Conservation (phyloP, 2,113 vertebrate genomes). For the Brachirus orientalis region DNA sequence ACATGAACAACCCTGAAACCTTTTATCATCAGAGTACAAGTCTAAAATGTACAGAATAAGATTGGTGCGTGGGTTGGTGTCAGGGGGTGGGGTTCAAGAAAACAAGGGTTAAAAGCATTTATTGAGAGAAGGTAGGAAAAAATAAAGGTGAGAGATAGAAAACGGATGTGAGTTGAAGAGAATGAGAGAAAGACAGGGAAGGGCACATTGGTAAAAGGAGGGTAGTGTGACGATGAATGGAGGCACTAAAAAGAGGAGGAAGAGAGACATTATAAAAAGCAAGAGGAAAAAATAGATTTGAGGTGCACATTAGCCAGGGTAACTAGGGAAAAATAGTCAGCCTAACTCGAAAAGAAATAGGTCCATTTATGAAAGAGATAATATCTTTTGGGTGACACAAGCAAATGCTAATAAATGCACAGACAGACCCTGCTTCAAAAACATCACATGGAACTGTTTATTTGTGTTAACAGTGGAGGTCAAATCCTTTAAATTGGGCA, state of each 20-base stretch:
- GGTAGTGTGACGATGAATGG: slow-evolving; percentile 38
- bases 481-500: slow-evolving; percentile 32
- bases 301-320: slow-evolving; percentile 13
- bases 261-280: slow-evolving; percentile 28
- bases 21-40: slow-evolving; percentile 51
- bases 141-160: slow-evolving; percentile 39
- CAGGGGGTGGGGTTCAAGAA: slow-evolving; percentile 1
- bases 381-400: slow-evolving; percentile 1
- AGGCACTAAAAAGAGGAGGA: slow-evolving; percentile 8
- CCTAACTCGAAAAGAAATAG: slow-evolving; percentile 15
- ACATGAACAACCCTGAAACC: slow-evolving; percentile 50
- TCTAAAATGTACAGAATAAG: slow-evolving; percentile 8
- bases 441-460: slow-evolving; percentile 5
- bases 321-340: slow-evolving; percentile 33
- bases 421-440: background rate
- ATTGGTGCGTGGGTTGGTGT: too few relatives aligned
- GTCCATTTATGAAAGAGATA: slow-evolving; percentile 18
- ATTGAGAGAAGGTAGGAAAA: slow-evolving; percentile 37
- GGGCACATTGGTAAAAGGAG: slow-evolving; percentile 38
- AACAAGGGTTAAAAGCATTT: slow-evolving; percentile 57
- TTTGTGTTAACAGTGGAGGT: slow-evolving; percentile 19
- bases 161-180: slow-evolving; percentile 39
- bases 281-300: slow-evolving; percentile 29
- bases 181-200: slow-evolving; percentile 28
- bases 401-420: background rate